These are phyloP conservation scores for Decapterus maruadsi DNA, from an alignment of 2,797 vertebrate species.

Conservation along the genomic window DNA sequence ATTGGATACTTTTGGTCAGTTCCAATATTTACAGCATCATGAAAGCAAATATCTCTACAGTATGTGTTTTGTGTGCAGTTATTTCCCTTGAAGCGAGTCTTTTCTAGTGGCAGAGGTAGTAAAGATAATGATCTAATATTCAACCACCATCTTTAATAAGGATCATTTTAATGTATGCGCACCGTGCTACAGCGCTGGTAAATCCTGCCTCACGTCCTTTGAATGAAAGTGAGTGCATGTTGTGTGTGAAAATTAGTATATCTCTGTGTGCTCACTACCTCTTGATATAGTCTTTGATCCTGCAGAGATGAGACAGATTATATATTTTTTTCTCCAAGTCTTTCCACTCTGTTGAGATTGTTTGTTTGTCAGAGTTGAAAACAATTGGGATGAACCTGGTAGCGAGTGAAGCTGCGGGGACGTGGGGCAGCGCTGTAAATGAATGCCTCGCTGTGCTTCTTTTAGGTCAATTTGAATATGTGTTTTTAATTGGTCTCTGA, in stretches of 20 bases:
- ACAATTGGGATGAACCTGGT: slow-evolving; percentile 36
- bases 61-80: slow-evolving; percentile 11
- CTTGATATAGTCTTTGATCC: slow-evolving; percentile 57
- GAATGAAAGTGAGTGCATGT: slow-evolving; percentile 39
- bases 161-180: slow-evolving; percentile 57
- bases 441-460: slow-evolving; percentile 51
- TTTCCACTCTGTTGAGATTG: slow-evolving; percentile 43
- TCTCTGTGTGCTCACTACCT: slow-evolving; percentile 43
- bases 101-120: slow-evolving; percentile 32
- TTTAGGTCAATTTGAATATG: slow-evolving; percentile 80
- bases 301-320: slow-evolving; percentile 38
- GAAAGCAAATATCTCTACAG: slow-evolving; percentile 3
- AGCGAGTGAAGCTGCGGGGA: slow-evolving; percentile 35
- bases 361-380: slow-evolving; percentile 66
- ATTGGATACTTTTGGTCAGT: not conserved
- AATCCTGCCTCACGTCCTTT: slow-evolving; percentile 55
- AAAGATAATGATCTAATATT: slow-evolving; percentile 63
- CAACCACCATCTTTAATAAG: slow-evolving; percentile 56
- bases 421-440: slow-evolving; percentile 36
- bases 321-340: not conserved
- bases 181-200: slow-evolving; percentile 46
- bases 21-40: slow-evolving; percentile 30
- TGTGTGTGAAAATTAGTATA: slow-evolving; percentile 55
- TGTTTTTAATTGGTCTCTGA: slow-evolving; percentile 84
- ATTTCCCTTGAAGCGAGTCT: slow-evolving; percentile 30